Evolutionary conservation across 2,797 vertebrate species (phyloP), one percentile per base, ranked within the genome.

Genomic region (Emys orbicularis): DNA sequence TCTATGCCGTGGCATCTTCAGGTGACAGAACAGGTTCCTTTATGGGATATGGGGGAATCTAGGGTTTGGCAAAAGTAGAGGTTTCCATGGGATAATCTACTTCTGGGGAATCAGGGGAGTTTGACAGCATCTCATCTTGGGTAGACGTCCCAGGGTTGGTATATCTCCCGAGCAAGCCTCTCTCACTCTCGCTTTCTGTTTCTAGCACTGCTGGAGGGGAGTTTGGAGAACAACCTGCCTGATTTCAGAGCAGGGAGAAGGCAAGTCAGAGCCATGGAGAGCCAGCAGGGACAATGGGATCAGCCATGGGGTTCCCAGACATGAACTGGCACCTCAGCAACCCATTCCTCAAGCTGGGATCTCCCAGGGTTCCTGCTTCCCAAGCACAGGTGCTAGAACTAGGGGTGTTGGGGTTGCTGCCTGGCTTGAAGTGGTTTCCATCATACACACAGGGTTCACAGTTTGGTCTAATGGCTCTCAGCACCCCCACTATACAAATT

Each of bases 321-420:
- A 76, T 44, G 72, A 47, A 47, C 41, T 47, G 41, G 41, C 25
- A 68, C 34, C 59, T 65, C 29, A 21, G 34, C 65, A 76, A 13
- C 72, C 12, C 41, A 76, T 25, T 7, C 19, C 59, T 4, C 25
- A 0, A 0, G 5, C n/a, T 13, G 41, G 61, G 61, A 37, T 8
- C 8, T 15, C 19, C 79, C 52, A 1, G 29, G 25, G n/a, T 16
- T 93, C n/a, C 86, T 13, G 15, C 3, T 0, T 1, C 56, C 72
- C 65, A 4, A 34, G 59, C 31, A 16, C n/a, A 29, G 27, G 27
- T 12, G 27, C 27, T 59, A 29, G 12, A 59, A 29, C 57, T 27
- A 29, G 27, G 12, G 57, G 12, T 27, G 27, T 3, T 0, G 0
- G 54, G 16, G 50, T n/a, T 57, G 41, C 68, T 3, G 3, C 0